Conservation (phyloP, 2,888 invertebrate species). For the Drosophila putrida region DNA sequence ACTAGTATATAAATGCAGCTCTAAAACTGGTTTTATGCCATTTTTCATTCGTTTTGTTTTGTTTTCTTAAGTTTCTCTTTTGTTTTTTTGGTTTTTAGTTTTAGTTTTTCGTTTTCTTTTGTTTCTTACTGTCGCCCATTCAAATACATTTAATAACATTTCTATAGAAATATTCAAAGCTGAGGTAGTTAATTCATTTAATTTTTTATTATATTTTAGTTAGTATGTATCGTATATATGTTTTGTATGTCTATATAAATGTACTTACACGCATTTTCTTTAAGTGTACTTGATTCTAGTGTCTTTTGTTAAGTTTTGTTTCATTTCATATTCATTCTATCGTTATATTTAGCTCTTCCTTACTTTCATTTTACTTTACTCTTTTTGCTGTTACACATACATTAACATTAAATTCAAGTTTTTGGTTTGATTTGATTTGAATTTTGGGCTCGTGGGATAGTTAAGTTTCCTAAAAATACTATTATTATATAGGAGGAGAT, state of each 20-base stretch:
- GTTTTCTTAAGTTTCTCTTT: slow-evolving; percentile 42
- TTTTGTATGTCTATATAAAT: slow-evolving; percentile 44
- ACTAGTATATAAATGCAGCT: slow-evolving; percentile 79
- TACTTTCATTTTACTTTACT: slow-evolving; percentile 13
- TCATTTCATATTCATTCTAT: slow-evolving; percentile 22
- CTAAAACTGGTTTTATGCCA: slow-evolving; percentile 62
- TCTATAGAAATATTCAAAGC: slow-evolving; percentile 81
- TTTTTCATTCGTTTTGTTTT: slow-evolving; percentile 35
- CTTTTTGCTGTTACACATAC: slow-evolving; percentile 19
- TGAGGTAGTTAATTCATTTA: slow-evolving; percentile 82
- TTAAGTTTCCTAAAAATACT: slow-evolving; percentile 13
- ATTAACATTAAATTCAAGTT: slow-evolving; percentile 28
- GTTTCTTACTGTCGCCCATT: slow-evolving; percentile 49
- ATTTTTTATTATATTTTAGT: slow-evolving; percentile 42
- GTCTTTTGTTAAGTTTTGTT: slow-evolving; percentile 4
- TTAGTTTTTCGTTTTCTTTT: slow-evolving; percentile 28
- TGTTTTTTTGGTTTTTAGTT: neutral
- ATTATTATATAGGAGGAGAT: slow-evolving; percentile 4
- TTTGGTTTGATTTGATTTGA: slow-evolving; percentile 17
- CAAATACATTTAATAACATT: slow-evolving; percentile 74
- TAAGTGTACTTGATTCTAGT: slow-evolving; percentile 11
- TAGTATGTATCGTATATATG: slow-evolving; percentile 34
- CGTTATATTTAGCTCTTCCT: slow-evolving; percentile 10
- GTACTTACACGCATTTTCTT: slow-evolving; percentile 34
- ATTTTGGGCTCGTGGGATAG: slow-evolving; percentile 33